Conservation (phyloP, 2,113 vertebrate genomes). For the Muscicapa adusta region DNA sequence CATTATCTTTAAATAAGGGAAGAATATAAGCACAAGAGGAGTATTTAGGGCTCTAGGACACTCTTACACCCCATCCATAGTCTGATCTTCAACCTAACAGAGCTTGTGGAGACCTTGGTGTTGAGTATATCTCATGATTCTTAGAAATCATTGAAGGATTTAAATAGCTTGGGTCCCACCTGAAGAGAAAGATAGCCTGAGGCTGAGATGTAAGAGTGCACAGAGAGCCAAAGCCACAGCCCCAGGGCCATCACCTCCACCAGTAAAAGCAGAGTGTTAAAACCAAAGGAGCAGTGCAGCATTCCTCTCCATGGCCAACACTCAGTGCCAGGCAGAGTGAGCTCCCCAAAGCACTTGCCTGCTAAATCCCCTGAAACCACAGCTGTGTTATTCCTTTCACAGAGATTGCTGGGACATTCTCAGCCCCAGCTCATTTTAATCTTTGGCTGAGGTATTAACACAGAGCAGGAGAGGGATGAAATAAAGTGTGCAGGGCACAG, state of each 20-base stretch:
- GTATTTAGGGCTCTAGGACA: not conserved
- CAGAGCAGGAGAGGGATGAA: not conserved
- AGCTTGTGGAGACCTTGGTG: not conserved
- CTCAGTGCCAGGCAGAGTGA: rapidly evolving
- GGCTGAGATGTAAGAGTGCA: not conserved
- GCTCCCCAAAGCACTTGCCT: not conserved
- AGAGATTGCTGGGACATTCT: not conserved
- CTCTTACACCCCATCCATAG: not conserved
- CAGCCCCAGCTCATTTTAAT: not conserved
- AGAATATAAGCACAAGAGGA: not conserved
- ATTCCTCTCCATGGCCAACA: rapidly evolving
- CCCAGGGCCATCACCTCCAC: rapidly evolving
- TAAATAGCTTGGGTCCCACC: not conserved
- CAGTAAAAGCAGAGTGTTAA: not conserved
- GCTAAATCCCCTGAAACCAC: not conserved
- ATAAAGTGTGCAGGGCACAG: not conserved
- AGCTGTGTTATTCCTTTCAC: not conserved
- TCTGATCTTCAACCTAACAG: not conserved
- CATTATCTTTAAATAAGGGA: not conserved
- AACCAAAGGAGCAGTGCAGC: not conserved
- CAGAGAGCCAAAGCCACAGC: not conserved
- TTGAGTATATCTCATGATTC: not conserved
- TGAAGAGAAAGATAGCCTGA: not conserved
- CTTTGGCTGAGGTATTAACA: not conserved
- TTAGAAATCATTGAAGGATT: not conserved